A percentile compares a stretch with the other conserved stretches of the same genome.
phyloP scores from a whole-genome alignment of 2,113 vertebrate species.

The Carassius auratus region DNA sequence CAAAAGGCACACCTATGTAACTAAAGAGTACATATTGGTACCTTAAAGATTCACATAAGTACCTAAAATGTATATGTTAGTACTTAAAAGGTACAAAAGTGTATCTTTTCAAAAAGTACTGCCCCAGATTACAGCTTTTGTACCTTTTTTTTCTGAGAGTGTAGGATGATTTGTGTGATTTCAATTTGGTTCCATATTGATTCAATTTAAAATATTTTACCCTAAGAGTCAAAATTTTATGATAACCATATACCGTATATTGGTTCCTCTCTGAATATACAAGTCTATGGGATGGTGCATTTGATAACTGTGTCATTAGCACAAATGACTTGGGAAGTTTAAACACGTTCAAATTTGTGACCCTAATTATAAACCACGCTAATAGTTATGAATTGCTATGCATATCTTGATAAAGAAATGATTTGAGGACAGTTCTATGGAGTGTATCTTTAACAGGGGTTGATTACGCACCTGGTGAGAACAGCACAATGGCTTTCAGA shows the following conservation, averaged over 20 bases:
- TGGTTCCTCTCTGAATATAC: neutral
- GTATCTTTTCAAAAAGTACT: too few species aligned
- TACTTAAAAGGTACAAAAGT: too few species aligned
- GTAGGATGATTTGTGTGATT: neutral
- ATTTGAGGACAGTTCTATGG: neutral
- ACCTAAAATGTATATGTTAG: too few species aligned
- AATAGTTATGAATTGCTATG: neutral
- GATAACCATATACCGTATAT: too few species aligned
- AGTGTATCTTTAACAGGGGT: neutral
- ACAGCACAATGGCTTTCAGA: slow-evolving; percentile 96
- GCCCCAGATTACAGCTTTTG: too few species aligned
- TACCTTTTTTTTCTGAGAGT: too few species aligned
- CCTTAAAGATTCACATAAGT: too few species aligned
- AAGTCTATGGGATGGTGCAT: neutral
- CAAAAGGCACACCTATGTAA: too few species aligned
- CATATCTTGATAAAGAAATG: neutral
- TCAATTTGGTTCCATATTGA: neutral
- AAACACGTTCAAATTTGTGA: neutral
- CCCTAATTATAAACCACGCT: neutral
- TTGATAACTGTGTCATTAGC: too few species aligned
- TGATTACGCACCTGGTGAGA: slow-evolving; percentile 84
- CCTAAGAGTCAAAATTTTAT: neutral
- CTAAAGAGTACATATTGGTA: too few species aligned
- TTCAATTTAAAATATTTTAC: neutral
- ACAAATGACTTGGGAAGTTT: too few species aligned